Evolutionary conservation across 2,888 invertebrate genomes (phyloP), one percentile per base, ranked within the genome.

Genomic region (Panorpa germanica): DNA sequence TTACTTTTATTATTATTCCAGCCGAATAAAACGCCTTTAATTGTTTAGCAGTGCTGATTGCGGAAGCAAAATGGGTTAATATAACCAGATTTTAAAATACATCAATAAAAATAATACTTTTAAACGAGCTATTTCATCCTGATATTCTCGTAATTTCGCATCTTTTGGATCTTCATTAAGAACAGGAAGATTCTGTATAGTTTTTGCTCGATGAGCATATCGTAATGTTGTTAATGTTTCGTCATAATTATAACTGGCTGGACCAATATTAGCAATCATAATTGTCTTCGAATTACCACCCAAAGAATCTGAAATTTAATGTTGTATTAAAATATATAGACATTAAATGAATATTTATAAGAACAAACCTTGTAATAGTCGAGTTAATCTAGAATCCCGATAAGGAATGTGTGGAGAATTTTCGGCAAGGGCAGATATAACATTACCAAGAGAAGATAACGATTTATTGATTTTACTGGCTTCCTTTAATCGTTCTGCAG

Each of bases 91-190:
- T 28, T 25, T 25, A 11, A 31, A 16, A 10, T 25, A 25, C n/a
- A n/a, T n/a, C n/a, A n/a, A n/a, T n/a, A n/a, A n/a, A n/a, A n/a
- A n/a, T n/a, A n/a, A 20, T 29, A 34, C 34, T 29, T 63, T 61
- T 38, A 80, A 60, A 6, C 83, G 62, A 44, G 77, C 76, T 49
- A 95, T 91, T 60, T 93, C 91, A 38, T 83, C 80, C 52, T 96
- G 95, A 55, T 93, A 90, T 50, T 95, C 86, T 45, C 93, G 67
- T 31, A 93, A 59, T 47, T 96, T 70, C 13, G 96, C 95, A 55
- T 98, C 96, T 55, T 98, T 96, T 20, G 96, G 95, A 64, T 99
- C 96, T 55, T 98, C 96, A 57, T 98, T 98, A 47, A 96, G 86
- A 40, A 86, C 76, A 12, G 98, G 96, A 54, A 90, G 86, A 59